phyloP scores from a whole-genome alignment of 2,113 vertebrate species.

The Probosciger aterrimus region DNA sequence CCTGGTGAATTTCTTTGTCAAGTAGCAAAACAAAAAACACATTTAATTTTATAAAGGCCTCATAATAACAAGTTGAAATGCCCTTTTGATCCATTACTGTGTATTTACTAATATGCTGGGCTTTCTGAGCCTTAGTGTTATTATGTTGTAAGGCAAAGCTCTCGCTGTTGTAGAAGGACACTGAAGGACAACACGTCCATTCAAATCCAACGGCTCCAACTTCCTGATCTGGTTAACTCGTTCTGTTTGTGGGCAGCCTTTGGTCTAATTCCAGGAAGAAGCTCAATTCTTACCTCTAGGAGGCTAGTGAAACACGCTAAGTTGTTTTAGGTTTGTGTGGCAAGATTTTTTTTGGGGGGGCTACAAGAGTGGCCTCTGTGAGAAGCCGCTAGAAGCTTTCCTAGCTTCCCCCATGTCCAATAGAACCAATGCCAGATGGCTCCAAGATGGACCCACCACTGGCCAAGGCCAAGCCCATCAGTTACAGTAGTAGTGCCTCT shows the following conservation, averaged over 20 bases:
- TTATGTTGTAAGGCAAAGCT: background rate
- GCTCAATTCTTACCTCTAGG: background rate
- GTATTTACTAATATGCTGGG: background rate
- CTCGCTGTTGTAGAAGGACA: background rate
- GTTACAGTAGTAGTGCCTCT: fast-evolving
- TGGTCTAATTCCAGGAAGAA: background rate
- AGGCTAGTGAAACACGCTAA: background rate
- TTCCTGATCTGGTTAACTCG: background rate
- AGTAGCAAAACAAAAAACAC: background rate
- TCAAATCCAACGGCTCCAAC: background rate
- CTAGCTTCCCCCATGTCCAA: background rate
- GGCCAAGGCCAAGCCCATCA: background rate
- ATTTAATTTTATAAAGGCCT: background rate
- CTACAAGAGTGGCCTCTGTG: background rate
- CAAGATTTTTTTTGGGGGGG: background rate
- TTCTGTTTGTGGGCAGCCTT: background rate
- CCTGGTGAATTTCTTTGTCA: background rate
- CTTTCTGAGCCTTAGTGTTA: background rate
- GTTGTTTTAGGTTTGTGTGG: background rate
- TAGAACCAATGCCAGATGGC: fast-evolving
- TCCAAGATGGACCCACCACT: fast-evolving
- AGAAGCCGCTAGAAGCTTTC: background rate
- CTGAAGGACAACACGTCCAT: background rate
- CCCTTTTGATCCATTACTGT: background rate
- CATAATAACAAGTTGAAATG: background rate